Conservation (phyloP, 2,797 vertebrate species). For the Aldrovandia affinis region DNA sequence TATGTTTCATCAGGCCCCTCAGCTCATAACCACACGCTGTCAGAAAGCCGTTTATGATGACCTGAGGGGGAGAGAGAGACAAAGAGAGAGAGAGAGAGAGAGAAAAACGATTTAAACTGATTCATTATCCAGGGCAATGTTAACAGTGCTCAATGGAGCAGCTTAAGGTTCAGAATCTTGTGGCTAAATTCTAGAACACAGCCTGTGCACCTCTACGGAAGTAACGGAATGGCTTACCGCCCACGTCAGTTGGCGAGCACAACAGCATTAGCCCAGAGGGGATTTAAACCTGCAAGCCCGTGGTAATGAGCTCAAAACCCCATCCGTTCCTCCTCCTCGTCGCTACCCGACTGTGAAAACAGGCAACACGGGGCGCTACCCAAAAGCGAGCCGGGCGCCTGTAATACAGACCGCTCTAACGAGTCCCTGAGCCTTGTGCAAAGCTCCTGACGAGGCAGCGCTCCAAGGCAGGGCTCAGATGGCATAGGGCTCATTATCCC, state of each 20-base stretch:
- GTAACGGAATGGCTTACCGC: not conserved
- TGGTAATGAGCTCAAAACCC: not conserved
- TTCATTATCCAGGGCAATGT: not conserved
- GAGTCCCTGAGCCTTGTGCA: constrained; percentile 14
- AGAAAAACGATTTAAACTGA: not conserved
- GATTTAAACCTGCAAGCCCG: not conserved
- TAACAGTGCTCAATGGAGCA: no score
- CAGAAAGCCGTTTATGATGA: no score
- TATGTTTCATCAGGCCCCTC: not conserved
- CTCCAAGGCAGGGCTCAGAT: constrained; percentile 61
- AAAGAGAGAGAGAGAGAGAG: no score
- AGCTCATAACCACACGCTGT: no score
- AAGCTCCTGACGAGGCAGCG: constrained; percentile 52
- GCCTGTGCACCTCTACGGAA: not conserved
- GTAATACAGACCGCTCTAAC: not conserved
- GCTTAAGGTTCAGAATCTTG: no score
- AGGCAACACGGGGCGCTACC: not conserved
- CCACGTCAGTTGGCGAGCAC: not conserved
- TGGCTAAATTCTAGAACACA: no score
- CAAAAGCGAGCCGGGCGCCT: not conserved
- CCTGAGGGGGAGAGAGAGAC: no score
- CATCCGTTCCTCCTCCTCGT: not conserved
- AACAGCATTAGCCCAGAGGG: not conserved
- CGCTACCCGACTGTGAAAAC: constrained; percentile 2
- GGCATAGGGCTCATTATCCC: constrained; percentile 61